Conservation (phyloP, 92 coral and sea anemone genomes). For the Heliopora coerulea region DNA sequence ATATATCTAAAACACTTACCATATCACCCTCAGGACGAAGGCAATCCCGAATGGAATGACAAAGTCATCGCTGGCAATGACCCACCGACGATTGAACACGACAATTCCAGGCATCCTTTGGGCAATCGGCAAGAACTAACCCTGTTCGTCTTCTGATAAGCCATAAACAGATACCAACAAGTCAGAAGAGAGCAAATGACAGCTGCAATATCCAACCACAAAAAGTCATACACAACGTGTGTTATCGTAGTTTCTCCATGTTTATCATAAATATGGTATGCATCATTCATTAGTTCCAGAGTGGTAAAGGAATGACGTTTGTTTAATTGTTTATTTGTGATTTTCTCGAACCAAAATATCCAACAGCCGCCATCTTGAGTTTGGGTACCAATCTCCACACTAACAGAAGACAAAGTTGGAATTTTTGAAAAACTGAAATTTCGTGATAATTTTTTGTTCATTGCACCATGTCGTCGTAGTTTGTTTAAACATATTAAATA, state of each 20-base stretch:
- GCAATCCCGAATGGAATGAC: constrained; percentile 95
- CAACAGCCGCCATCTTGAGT: constrained; percentile 18
- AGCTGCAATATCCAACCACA: constrained; percentile 40
- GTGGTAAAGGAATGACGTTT: background rate
- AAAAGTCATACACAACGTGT: background rate
- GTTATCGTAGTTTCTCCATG: constrained; percentile 7
- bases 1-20: no score
- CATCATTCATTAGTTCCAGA: constrained; percentile 13
- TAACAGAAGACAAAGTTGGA: no score
- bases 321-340: background rate
- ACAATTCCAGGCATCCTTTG: constrained; percentile 90
- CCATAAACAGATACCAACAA: background rate
- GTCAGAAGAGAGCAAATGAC: background rate
- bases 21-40: constrained; percentile 78
- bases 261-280: background rate
- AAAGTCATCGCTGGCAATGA: constrained; percentile 97
- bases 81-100: constrained; percentile 94
- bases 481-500: no score
- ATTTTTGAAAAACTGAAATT: no score
- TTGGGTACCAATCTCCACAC: background rate
- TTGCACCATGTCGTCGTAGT: no score
- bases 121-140: background rate
- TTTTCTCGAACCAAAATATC: background rate
- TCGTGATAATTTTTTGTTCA: no score
- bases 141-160: background rate